Conservation (phyloP, 1,140 invertebrate species). For the Lepidurus couesii region DNA sequence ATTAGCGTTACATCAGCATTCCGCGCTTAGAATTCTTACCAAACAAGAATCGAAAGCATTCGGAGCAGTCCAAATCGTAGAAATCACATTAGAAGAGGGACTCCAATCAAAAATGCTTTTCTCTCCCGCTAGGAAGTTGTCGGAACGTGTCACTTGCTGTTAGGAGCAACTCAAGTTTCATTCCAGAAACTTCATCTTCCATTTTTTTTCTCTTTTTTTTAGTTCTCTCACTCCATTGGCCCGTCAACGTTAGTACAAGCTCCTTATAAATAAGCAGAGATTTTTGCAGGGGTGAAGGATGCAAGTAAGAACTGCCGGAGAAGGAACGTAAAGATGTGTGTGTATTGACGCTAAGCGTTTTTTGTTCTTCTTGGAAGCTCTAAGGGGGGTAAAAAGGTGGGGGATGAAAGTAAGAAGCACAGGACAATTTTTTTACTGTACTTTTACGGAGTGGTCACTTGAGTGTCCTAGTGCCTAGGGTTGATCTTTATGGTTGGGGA, state of each 20-base stretch:
- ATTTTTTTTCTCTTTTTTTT: not conserved
- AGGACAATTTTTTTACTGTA: not conserved
- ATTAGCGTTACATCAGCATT: too few species aligned
- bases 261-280: not conserved
- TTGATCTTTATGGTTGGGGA: not conserved
- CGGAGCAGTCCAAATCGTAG: too few species aligned
- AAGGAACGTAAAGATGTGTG: not conserved
- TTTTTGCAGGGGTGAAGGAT: not conserved
- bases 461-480: not conserved
- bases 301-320: not conserved
- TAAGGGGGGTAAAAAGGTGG: not conserved
- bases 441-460: slow-evolving; percentile 8
- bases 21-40: too few species aligned
- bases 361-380: not conserved
- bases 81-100: too few species aligned
- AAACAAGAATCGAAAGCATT: too few species aligned
- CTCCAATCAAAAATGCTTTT: too few species aligned
- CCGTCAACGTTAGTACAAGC: not conserved
- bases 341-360: slow-evolving; percentile 7
- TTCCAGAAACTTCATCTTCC: not conserved
- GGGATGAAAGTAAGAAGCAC: not conserved
- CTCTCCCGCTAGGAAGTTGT: too few species aligned
- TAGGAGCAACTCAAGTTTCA: too few species aligned
- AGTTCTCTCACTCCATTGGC: not conserved
- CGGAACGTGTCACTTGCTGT: too few species aligned